Base-by-base conservation (phyloP, 2,888 invertebrate species). In the Drosophila monieri region DNA sequence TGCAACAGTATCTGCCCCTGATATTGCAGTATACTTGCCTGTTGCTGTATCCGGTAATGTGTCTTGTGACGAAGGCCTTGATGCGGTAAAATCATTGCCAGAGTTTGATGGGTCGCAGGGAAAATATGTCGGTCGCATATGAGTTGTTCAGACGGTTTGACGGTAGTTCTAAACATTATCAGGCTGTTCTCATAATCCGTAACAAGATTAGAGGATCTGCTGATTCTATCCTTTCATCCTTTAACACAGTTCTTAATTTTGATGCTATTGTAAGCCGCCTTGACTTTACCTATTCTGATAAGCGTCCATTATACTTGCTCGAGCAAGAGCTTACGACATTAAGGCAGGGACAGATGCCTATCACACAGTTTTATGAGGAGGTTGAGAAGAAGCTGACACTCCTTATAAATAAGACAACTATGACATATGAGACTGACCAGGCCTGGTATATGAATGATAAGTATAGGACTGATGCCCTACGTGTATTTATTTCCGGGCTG, bases 201-300 rank as follows among this genome's bases (percentile, higher is more conserved):
- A 27, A 47, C 15, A 47, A 47, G 10, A 6, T 47, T 4, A 30
- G 27, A 27, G 27, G 47, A 47, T 47, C 27, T 47, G 47, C 47
- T 27, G 47, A 47, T 9, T 47, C 47, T 47, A 9, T 47, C 15
- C 30, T 47, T 9, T 47, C 30, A 10, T 30, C 47, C 15, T 18
- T 18, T 18, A 18, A 27, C 27, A 47, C 14, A 1, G 18, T 18
- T 18, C 18, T 18, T 18, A 18, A 18, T 18, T 18, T 23, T 23
- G 21, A 14, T 14, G 6, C 46, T 47, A 27, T 27, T 27, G 8
- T 27, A 27, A 27, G 8, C 9, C 27, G 27, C 0, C 8, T 9
- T 27, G 27, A 27, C 14, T 15, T 39, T 1, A 39, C 14, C 8
- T 39, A 39, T 14, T 39, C 39, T 15, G 39, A 39, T 39, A 27